These are phyloP conservation scores for Sciurus vulgaris DNA, from an alignment of 2,797 vertebrate genomes.

Conservation along the genomic window DNA sequence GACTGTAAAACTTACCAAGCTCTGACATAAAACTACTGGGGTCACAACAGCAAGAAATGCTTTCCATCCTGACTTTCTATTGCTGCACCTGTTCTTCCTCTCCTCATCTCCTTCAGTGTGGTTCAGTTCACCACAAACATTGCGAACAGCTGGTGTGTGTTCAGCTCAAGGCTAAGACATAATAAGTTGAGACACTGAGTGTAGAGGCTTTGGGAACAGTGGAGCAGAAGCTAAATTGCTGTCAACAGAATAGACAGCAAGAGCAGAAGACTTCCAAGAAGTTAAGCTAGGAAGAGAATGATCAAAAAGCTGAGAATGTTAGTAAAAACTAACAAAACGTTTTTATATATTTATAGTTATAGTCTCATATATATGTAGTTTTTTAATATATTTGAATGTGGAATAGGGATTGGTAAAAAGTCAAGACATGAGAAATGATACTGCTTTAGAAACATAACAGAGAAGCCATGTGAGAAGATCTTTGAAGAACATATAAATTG, in stretches of 20 bases:
- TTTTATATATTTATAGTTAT: too few relatives aligned
- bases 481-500: not conserved
- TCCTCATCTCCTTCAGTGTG: not conserved
- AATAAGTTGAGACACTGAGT: not conserved
- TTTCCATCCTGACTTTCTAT: not conserved
- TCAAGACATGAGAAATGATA: not conserved
- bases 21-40: not conserved
- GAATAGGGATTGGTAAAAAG: not conserved
- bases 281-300: not conserved
- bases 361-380: too few relatives aligned
- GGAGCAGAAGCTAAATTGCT: not conserved
- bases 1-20: not conserved
- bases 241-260: not conserved
- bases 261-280: not conserved
- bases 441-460: not conserved
- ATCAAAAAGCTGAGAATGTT: not conserved
- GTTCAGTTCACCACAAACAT: not conserved
- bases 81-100: not conserved
- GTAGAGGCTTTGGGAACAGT: not conserved
- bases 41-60: not conserved
- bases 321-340: too few relatives aligned
- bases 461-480: not conserved
- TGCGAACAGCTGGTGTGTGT: not conserved
- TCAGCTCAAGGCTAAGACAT: not conserved
- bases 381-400: too few relatives aligned